Percentiles rank a stretch among this genome's conserved stretches.
Evolutionary conservation across 2,888 invertebrate genomes (phyloP).

Genomic region (Noctua pronuba): DNA sequence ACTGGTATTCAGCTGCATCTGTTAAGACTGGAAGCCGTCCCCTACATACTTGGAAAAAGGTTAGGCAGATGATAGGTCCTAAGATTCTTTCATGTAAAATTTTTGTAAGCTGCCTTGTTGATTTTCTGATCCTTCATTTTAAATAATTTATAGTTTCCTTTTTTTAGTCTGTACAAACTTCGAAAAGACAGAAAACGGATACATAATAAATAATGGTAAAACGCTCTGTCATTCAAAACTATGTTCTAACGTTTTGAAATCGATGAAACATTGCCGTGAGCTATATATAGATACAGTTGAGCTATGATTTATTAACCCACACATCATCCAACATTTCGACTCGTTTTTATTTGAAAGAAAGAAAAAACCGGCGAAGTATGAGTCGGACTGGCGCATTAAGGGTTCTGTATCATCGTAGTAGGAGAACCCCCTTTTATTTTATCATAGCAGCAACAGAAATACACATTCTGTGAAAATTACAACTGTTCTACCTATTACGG

Average conservation of each 20-base stretch:
- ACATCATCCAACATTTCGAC: slow-evolving; percentile 34
- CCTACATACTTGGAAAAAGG: neutral
- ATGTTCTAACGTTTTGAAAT: slow-evolving; percentile 53
- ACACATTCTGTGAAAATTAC: too few species aligned
- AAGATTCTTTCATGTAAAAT: neutral
- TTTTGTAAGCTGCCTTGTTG: neutral
- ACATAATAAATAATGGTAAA: slow-evolving; percentile 38
- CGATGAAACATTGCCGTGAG: slow-evolving; percentile 35
- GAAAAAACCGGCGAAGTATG: too few species aligned
- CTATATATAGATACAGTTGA: slow-evolving; percentile 45
- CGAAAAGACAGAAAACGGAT: slow-evolving; percentile 8
- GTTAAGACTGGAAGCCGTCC: neutral
- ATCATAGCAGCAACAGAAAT: too few species aligned
- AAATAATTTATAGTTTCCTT: neutral
- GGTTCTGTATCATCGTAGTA: too few species aligned
- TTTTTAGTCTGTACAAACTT: slow-evolving; percentile 2
- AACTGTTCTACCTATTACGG: too few species aligned
- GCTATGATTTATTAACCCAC: slow-evolving; percentile 47
- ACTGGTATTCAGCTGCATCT: neutral
- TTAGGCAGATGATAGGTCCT: too few species aligned
- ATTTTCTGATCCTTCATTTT: neutral
- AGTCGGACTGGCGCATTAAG: too few species aligned
- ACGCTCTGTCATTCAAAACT: slow-evolving; percentile 37
- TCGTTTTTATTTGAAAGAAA: neutral
- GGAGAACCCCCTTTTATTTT: too few species aligned